A percentile compares a stretch with the other conserved stretches of the same genome.
Evolutionary conservation across 2,888 invertebrate species (phyloP).

Genomic region (Chromoteleia sp.): DNA sequence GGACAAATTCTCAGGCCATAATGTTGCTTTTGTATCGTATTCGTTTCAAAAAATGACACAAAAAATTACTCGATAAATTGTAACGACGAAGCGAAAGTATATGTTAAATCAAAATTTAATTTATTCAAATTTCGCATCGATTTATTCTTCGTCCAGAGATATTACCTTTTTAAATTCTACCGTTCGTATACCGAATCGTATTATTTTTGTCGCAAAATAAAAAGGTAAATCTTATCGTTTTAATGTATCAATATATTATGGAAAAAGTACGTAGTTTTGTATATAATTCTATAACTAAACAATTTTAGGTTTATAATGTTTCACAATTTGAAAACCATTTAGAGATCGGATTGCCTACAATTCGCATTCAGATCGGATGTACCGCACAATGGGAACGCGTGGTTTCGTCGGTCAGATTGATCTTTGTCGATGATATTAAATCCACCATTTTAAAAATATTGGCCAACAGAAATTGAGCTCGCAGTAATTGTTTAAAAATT

Average conservation of each 20-base stretch:
- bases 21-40: not conserved
- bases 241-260: too few relatives aligned
- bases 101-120: too few relatives aligned
- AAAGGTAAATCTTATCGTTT: too few relatives aligned
- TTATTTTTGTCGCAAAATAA: not conserved
- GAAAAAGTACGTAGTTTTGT: slow-evolving; percentile 35
- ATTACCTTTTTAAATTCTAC: too few relatives aligned
- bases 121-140: too few relatives aligned
- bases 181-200: too few relatives aligned
- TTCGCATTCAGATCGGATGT: slow-evolving; percentile 14
- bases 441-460: slow-evolving; percentile 1
- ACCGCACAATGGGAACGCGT: not conserved
- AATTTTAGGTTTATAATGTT: slow-evolving; percentile 53
- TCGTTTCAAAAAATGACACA: too few relatives aligned
- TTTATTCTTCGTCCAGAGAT: too few relatives aligned
- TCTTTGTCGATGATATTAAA: slow-evolving; percentile 44
- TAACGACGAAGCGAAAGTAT: too few relatives aligned
- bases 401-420: slow-evolving; percentile 13
- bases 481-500: too few relatives aligned
- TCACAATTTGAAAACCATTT: slow-evolving; percentile 51
- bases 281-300: slow-evolving; percentile 35
- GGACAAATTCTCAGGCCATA: not conserved
- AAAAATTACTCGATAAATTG: too few relatives aligned
- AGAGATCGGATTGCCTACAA: slow-evolving; percentile 30
- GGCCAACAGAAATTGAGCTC: slow-evolving; percentile 15